phyloP scores from a whole-genome alignment of 1,140 invertebrate genomes.

The Heliothis subflexa region DNA sequence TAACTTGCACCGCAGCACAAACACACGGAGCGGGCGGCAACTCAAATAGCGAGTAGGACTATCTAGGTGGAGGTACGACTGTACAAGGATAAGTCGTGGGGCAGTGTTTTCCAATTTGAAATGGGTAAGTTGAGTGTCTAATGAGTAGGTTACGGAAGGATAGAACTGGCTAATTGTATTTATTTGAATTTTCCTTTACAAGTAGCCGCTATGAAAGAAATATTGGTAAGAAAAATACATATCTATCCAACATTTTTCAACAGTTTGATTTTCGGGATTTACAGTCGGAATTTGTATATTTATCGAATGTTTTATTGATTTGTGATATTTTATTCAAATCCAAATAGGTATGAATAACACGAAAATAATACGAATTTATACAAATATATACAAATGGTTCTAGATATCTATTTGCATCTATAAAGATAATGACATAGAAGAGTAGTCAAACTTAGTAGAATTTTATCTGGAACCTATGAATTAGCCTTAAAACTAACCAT shows the following conservation, averaged over 20 bases:
- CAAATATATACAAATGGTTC: too few relatives aligned
- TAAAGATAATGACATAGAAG: too few relatives aligned
- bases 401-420: too few relatives aligned
- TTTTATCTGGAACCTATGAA: too few relatives aligned
- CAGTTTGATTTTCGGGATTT: too few relatives aligned
- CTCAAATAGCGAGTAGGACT: conserved; percentile 72
- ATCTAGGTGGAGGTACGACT: conserved; percentile 68
- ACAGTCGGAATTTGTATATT: too few relatives aligned
- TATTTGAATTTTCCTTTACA: neutral
- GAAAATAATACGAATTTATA: too few relatives aligned
- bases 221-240: neutral
- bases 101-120: conserved; percentile 74
- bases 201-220: neutral
- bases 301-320: too few relatives aligned
- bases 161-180: conserved; percentile 22
- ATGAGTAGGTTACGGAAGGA: conserved; percentile 8
- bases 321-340: too few relatives aligned
- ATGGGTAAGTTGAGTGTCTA: conserved; percentile 64
- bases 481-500: too few relatives aligned
- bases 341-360: too few relatives aligned
- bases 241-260: neutral
- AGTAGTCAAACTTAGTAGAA: too few relatives aligned
- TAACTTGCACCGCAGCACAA: conserved; percentile 52
- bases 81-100: conserved; percentile 72
- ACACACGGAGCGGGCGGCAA: conserved; percentile 63